These are phyloP conservation scores for Balearica regulorum DNA, from an alignment of 2,797 vertebrate genomes.

Conservation along the genomic window DNA sequence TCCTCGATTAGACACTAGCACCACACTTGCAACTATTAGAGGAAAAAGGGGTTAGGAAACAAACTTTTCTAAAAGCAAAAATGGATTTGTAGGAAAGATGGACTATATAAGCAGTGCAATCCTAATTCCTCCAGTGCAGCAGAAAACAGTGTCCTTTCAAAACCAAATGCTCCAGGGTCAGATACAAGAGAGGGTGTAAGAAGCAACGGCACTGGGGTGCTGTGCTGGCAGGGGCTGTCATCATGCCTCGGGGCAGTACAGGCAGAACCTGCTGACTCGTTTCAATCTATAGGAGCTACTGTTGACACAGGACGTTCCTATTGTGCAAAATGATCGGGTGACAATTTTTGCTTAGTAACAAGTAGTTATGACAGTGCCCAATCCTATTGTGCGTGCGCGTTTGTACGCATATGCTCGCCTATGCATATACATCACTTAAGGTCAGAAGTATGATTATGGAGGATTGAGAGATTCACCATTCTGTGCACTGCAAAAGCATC, in stretches of 20 bases:
- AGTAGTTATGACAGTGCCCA: background rate
- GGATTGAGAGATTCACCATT: background rate
- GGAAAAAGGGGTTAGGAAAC: background rate
- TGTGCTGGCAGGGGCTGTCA: background rate
- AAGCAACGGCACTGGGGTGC: background rate
- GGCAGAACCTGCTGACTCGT: background rate
- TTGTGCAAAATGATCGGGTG: background rate
- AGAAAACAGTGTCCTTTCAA: background rate
- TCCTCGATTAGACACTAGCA: background rate
- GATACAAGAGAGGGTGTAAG: background rate
- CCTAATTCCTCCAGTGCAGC: background rate
- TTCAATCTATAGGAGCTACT: background rate
- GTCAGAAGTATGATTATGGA: background rate
- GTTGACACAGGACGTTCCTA: background rate
- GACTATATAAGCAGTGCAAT: background rate
- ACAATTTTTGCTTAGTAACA: background rate
- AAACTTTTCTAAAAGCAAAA: background rate
- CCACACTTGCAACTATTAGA: background rate
- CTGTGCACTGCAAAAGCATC: background rate
- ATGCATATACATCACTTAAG: background rate
- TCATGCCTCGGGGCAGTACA: background rate
- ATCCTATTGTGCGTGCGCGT: background rate
- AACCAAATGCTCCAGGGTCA: rapidly evolving
- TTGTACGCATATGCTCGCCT: background rate
- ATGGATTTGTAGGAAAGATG: background rate